Conservation (phyloP, 2,888 invertebrate species). For the Ophion costatus region DNA sequence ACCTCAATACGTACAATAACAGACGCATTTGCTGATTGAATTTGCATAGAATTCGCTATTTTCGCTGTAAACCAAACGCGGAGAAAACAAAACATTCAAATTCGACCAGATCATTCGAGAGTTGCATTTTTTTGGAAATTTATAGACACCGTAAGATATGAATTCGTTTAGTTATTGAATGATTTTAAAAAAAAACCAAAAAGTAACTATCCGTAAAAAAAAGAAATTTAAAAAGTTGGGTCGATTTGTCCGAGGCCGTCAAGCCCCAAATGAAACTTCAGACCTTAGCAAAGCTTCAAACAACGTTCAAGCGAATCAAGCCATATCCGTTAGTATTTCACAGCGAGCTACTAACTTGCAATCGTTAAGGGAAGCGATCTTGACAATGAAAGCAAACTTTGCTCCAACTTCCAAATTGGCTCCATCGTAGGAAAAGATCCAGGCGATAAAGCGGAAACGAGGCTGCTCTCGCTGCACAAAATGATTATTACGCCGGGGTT, state of each 20-base stretch:
- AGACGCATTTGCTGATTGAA: background rate
- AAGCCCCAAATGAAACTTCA: background rate
- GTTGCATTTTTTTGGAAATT: background rate
- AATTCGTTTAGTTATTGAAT: background rate
- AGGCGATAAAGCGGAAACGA: slow-evolving; percentile 39
- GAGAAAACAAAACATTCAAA: background rate
- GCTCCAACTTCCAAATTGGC: background rate
- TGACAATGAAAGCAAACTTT: background rate
- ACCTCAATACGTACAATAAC: background rate
- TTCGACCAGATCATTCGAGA: background rate
- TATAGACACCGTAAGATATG: background rate
- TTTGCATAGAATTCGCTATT: background rate
- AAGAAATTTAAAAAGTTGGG: background rate
- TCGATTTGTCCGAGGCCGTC: too few species aligned
- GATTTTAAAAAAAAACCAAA: background rate
- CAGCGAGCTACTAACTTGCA: too few species aligned
- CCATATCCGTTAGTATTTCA: too few species aligned
- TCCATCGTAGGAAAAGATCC: background rate
- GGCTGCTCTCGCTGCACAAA: slow-evolving; percentile 10
- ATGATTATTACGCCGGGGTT: slow-evolving; percentile 20
- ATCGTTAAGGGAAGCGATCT: background rate
- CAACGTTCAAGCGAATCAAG: background rate
- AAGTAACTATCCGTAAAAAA: background rate
- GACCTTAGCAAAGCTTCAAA: background rate
- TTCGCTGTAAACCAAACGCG: background rate